These are phyloP conservation scores for Cantharis flavilabris DNA, from an alignment of 2,888 invertebrate species.

Conservation along the genomic window DNA sequence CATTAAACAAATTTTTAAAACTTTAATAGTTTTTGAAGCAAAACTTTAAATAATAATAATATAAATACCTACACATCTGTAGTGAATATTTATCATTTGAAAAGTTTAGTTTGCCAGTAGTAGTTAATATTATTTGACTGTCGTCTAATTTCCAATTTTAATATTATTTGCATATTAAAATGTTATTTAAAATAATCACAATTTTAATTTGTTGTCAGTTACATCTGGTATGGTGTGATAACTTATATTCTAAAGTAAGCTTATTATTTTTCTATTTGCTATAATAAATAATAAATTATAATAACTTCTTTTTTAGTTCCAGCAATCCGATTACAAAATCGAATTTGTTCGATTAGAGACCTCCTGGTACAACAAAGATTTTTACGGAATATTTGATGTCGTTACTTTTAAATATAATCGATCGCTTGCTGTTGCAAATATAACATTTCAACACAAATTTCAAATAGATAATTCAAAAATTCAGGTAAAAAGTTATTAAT, in stretches of 20 bases:
- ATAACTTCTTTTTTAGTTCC: background rate
- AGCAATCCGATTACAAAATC: background rate
- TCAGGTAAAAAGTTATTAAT: background rate
- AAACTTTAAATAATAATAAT: no score
- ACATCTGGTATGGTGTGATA: background rate
- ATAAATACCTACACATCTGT: no score
- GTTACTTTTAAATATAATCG: background rate
- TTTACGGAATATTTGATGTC: background rate
- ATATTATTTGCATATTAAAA: no score
- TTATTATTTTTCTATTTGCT: no score
- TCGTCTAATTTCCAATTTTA: no score
- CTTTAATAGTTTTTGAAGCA: no score
- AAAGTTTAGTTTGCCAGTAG: no score
- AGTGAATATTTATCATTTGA: no score
- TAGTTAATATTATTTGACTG: no score
- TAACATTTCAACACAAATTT: background rate
- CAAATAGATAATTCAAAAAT: background rate
- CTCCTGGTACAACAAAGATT: background rate
- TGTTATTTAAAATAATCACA: background rate
- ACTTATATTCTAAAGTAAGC: background rate
- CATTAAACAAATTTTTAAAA: no score
- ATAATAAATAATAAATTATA: no score
- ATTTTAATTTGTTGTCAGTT: background rate
- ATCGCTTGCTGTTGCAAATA: background rate
- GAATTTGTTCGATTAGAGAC: background rate